Conservation (phyloP, 2,113 vertebrate species). For the Oxyruncus cristatus region DNA sequence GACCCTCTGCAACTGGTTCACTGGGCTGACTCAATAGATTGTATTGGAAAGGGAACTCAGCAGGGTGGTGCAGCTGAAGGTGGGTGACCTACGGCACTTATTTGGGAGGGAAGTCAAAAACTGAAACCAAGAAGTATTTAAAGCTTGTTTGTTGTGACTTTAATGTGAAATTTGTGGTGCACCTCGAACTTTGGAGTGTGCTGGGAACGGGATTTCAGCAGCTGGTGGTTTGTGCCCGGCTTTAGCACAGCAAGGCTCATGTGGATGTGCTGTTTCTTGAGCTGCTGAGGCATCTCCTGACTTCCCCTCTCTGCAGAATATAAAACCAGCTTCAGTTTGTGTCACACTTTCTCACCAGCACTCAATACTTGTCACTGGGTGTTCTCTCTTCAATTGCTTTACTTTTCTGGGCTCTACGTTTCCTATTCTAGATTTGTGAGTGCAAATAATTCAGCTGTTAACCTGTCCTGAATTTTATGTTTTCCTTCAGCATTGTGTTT, state of each 20-base stretch:
- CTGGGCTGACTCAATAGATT: neutral
- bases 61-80: neutral
- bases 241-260: fast-evolving
- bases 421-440: neutral
- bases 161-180: neutral
- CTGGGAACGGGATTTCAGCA: neutral
- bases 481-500: neutral
- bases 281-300: neutral
- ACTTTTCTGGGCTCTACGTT: neutral
- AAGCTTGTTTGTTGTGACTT: neutral
- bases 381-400: neutral
- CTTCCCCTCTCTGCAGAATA: neutral
- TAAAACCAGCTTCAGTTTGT: neutral
- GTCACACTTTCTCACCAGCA: neutral
- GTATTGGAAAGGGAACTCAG: neutral
- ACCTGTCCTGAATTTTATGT: neutral
- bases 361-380: neutral
- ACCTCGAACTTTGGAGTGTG: neutral
- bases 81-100: neutral
- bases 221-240: fast-evolving
- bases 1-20: neutral
- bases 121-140: neutral
- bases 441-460: neutral
- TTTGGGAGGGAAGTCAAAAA: neutral
- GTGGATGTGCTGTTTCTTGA: neutral